Base-by-base conservation (phyloP, 2,888 invertebrate species). In the Agrenia bidenticulata region DNA sequence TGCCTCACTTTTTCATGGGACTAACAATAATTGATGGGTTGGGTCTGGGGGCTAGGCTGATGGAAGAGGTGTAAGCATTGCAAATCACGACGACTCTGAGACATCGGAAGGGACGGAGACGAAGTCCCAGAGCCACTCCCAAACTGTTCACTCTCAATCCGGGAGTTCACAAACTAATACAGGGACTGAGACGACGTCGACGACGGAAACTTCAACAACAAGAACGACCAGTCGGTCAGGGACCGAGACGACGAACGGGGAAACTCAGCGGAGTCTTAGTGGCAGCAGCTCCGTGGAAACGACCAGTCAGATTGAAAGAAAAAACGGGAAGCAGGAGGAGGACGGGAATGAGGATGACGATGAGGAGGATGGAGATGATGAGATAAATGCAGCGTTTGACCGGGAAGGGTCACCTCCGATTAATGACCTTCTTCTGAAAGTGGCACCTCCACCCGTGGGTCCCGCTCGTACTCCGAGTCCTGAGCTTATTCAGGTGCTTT, bases 401-500 rank as follows among this genome's bases (percentile, higher is more conserved):
- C 54, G 68, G 55, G 63, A 64, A 5, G 50, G 19, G 23, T 57
- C 63, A 32, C 70, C 69, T 15, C 7, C 2, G 9, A n/a, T 45
- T 11, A 67, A 66, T 21, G 68, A 66, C 61, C 67, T 61, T 19
- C 69, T 77, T 45, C 66, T 74, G 26, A 74, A 74, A 71, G 70
- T 67, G 2, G 73, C 76, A 42, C 76, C 79, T 39, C 73, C 77
- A 27, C 76, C 77, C 42, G 77, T 79, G 59, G 77, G 76, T 26
- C 77, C 78, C n/a, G 77, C 79, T 26, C 70, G 79, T 26, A 78
- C 80, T 63, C 80, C 80, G 58, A 79, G 80, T 64, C 81, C 82
- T 71, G 82, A 82, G 77, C 77, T 80, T 56, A 81, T 81, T 75
- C 82, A 82, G 80, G 81, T 81, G 73, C 66, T 77, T 69, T 15